phyloP scores from a whole-genome alignment of 2,888 invertebrate species.

The Alviniconcha strummeri region DNA sequence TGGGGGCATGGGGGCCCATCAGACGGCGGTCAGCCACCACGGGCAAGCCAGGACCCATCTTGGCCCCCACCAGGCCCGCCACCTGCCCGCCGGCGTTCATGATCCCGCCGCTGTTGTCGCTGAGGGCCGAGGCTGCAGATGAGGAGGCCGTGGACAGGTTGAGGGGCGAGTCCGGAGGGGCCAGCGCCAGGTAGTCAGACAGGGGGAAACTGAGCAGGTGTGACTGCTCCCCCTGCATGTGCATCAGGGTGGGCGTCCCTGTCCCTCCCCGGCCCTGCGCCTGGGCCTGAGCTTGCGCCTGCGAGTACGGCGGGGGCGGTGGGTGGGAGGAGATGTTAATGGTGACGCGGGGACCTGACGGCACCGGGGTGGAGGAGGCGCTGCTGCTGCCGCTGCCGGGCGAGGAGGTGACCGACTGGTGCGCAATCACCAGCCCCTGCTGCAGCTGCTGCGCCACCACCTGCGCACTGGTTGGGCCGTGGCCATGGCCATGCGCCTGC shows the following conservation, averaged over 20 bases:
- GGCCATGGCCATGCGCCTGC: neutral
- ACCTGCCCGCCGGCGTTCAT: neutral
- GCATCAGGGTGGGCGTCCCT: constrained; percentile 36
- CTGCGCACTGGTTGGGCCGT: neutral
- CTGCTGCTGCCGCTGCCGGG: constrained; percentile 36
- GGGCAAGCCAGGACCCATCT: constrained; percentile 40
- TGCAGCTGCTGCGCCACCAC: constrained; percentile 24
- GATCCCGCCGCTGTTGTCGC: constrained; percentile 36
- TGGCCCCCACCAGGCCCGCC: constrained; percentile 40
- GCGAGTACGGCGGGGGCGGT: constrained; percentile 43
- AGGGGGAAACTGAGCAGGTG: constrained; percentile 19
- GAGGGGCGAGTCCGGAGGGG: constrained; percentile 22
- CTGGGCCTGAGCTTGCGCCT: constrained; percentile 18
- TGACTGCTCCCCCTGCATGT: constrained; percentile 41
- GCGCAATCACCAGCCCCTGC: constrained; percentile 14
- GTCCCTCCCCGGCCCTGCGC: constrained; percentile 5
- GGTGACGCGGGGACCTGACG: constrained; percentile 35
- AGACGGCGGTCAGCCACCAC: constrained; percentile 84
- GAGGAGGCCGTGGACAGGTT: constrained; percentile 33
- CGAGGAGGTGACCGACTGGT: constrained; percentile 1
- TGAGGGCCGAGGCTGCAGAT: constrained; percentile 23
- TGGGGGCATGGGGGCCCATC: constrained; percentile 91
- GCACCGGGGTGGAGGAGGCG: constrained; percentile 39
- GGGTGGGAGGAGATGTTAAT: constrained; percentile 39
- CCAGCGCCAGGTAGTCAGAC: constrained; percentile 17